A percentile compares a stretch with the other conserved stretches of the same genome.
Conservation (phyloP, 2,113 vertebrate genomes). For the Gallinago media region DNA sequence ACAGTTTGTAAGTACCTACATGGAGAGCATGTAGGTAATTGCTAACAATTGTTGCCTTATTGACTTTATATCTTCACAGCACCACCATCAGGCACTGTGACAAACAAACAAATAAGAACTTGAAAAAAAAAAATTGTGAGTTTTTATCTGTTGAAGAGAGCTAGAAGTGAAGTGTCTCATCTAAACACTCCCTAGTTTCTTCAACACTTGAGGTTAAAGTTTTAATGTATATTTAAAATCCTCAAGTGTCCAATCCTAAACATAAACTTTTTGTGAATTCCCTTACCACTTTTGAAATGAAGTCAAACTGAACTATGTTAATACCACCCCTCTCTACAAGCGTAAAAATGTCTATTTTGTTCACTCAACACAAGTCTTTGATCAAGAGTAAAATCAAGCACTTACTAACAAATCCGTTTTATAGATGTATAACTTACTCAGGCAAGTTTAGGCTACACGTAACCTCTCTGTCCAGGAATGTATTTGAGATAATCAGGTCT, state of each 20-base stretch:
- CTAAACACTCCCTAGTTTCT: neutral
- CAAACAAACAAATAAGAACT: neutral
- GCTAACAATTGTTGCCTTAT: neutral
- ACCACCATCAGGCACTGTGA: neutral
- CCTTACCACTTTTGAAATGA: neutral
- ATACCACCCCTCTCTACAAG: neutral
- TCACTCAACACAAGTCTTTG: neutral
- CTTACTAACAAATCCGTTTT: neutral
- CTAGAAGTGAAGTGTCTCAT: neutral
- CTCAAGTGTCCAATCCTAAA: neutral
- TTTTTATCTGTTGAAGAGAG: neutral
- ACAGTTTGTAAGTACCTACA: neutral
- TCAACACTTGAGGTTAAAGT: neutral
- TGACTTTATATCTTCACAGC: neutral
- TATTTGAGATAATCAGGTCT: conserved; percentile 88
- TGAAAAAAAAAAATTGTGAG: too few relatives aligned
- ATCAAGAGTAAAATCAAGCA: neutral
- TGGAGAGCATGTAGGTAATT: neutral
- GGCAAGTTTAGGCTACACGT: conserved; percentile 75
- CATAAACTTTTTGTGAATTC: neutral
- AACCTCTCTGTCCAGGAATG: conserved; percentile 84
- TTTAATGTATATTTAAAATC: neutral
- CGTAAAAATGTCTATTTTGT: neutral
- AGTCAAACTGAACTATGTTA: neutral
- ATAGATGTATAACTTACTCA: conserved; percentile 72